Base-by-base conservation (phyloP, 2,113 vertebrate genomes). In the Macaca nemestrina region DNA sequence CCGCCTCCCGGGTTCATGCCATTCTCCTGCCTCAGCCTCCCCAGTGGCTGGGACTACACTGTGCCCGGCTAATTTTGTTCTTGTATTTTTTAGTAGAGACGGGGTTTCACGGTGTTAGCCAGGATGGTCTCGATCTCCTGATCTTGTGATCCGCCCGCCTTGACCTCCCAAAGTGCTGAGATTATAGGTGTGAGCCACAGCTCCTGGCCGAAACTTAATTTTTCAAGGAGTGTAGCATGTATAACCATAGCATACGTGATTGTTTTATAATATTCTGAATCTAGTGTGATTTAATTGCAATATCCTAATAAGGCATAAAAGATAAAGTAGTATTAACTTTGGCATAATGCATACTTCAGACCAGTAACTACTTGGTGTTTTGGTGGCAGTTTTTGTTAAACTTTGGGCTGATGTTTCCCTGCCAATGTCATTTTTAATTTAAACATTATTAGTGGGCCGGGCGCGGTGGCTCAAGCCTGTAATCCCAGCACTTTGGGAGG, bases 301-400 rank as follows among this genome's bases (percentile, higher is more conserved):
- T 87, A 43, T 90, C 25, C 59, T 50, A 79, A 59, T 93, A 83
- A 82, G 25, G 1, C 52, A 23, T 68, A 80, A 88, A 59, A 96
- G 12, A 61, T 78, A 76, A 83, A 93, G 3, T 70, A 61, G 9
- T 82, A 83, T 88, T 87, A 48, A 64, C 61, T 97, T 95, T 73
- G 83, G 78, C 14, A 89, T 95, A 50, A 88, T 76, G 59, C 76
- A 17, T 97, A 79, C 50, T 79, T 96, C 11, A 92, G 92, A 93
- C 38, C 27, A 50, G 40, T 93, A 84, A 89, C 38, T 92, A 25
- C 55, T 76, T 94, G 23, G 59, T 59, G 85, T 95, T 94, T 20
- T 95, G 38, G 38, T 79, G 27, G 11, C 30, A 73, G 1, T 92
- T 96, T 86, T 90, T 32, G 72, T 82, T 93, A 75, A 90, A 83